Evolutionary conservation across 1,140 invertebrate genomes (phyloP).

Genomic region (Drosophila paulistorum): DNA sequence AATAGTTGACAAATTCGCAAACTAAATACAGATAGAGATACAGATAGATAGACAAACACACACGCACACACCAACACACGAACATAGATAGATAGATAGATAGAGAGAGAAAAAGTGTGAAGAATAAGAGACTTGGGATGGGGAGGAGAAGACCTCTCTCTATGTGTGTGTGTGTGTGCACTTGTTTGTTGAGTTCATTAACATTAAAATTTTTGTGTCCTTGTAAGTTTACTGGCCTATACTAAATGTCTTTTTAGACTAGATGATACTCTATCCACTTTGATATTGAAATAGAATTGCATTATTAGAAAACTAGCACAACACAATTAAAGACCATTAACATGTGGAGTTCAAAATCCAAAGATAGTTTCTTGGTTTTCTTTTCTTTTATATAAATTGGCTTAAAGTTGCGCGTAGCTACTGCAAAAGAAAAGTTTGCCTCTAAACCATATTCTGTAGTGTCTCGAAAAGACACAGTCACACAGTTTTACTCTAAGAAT

Average conservation of each 20-base stretch:
- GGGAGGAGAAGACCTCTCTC: neutral
- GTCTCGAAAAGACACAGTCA: too few relatives aligned
- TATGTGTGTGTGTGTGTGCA: conserved; percentile 22
- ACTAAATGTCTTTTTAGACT: conserved; percentile 18
- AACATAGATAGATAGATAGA: conserved; percentile 14
- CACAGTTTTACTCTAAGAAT: too few relatives aligned
- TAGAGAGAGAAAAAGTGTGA: conserved; percentile 2
- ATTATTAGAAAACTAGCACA: too few relatives aligned
- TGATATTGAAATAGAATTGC: neutral
- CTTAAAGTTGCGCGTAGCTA: too few relatives aligned
- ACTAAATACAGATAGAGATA: conserved; percentile 65
- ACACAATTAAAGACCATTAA: too few relatives aligned
- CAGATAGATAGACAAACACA: conserved; percentile 42
- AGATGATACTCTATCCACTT: conserved; percentile 28
- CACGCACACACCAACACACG: conserved; percentile 36
- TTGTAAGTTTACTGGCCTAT: conserved; percentile 62
- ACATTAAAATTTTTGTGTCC: conserved; percentile 71
- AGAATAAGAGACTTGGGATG: neutral
- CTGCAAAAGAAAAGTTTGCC: too few relatives aligned
- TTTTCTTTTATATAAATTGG: too few relatives aligned
- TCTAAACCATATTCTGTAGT: too few relatives aligned
- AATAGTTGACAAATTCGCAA: conserved; percentile 80
- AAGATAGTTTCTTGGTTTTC: too few relatives aligned
- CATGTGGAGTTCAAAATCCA: too few relatives aligned
- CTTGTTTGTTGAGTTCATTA: conserved; percentile 78